Conservation (phyloP, 92 coral and sea anemone species). For the Desmophyllum pertusum region DNA sequence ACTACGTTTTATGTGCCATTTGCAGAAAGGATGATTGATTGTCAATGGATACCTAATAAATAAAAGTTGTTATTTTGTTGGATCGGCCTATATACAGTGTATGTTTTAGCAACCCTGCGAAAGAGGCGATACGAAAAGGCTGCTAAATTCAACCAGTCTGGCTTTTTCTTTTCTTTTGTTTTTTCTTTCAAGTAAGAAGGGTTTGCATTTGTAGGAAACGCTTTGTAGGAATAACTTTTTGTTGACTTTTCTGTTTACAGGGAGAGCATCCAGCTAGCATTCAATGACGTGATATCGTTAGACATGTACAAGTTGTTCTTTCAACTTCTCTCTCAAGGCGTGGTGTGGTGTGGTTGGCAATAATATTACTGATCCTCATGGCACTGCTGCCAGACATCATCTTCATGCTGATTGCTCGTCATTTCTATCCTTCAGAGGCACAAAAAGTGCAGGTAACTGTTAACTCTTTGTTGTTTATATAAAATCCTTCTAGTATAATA, state of each 20-base stretch:
- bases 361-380: slow-evolving; percentile 58
- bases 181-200: too few species aligned
- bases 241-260: slow-evolving; percentile 40
- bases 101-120: not conserved
- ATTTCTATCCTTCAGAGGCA: slow-evolving; percentile 81
- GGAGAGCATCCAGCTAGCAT: slow-evolving; percentile 68
- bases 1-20: too few species aligned
- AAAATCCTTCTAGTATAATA: not conserved
- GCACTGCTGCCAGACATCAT: slow-evolving; percentile 83
- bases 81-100: too few species aligned
- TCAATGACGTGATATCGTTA: slow-evolving; percentile 54
- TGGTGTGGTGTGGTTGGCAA: slow-evolving; percentile 86
- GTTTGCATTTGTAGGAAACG: not conserved
- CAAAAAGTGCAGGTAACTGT: slow-evolving; percentile 88
- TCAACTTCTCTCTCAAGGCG: slow-evolving; percentile 69
- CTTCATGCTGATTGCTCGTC: slow-evolving; percentile 83
- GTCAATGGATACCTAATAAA: not conserved
- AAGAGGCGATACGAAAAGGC: too few species aligned
- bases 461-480: not conserved
- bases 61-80: too few species aligned
- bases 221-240: not conserved
- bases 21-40: too few species aligned
- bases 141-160: too few species aligned
- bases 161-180: too few species aligned
- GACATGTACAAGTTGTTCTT: slow-evolving; percentile 84